Conservation (phyloP, 2,113 vertebrate genomes). For the Passer domesticus region DNA sequence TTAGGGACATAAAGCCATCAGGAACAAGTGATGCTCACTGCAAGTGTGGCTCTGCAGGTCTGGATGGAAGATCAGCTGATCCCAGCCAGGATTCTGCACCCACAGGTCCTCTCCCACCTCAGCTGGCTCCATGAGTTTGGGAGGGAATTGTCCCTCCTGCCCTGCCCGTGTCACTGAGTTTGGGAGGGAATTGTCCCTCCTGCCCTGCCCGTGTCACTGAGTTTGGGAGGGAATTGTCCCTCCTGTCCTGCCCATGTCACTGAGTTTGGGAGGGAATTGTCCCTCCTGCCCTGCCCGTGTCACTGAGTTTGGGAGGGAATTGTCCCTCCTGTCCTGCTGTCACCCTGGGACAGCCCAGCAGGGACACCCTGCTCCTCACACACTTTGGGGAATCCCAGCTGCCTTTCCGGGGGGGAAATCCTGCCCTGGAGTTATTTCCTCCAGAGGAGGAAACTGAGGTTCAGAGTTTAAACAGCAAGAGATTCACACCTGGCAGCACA, state of each 20-base stretch:
- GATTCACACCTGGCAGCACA: accelerated
- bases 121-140: accelerated
- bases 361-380: accelerated
- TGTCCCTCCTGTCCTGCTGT: neutral
- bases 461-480: neutral
- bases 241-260: neutral
- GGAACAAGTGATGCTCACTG: neutral
- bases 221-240: no score
- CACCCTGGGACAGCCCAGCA: neutral
- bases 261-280: neutral
- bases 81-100: accelerated
- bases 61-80: accelerated
- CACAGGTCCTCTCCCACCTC: neutral
- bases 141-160: no score
- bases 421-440: neutral
- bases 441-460: neutral
- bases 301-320: neutral
- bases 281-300: no score
- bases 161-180: neutral
- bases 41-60: neutral
- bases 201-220: neutral
- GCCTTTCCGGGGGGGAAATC: accelerated
- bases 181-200: neutral
- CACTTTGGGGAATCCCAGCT: neutral
- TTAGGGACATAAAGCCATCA: neutral